Conservation (phyloP, 1,140 invertebrate species). For the Episyrphus balteatus region DNA sequence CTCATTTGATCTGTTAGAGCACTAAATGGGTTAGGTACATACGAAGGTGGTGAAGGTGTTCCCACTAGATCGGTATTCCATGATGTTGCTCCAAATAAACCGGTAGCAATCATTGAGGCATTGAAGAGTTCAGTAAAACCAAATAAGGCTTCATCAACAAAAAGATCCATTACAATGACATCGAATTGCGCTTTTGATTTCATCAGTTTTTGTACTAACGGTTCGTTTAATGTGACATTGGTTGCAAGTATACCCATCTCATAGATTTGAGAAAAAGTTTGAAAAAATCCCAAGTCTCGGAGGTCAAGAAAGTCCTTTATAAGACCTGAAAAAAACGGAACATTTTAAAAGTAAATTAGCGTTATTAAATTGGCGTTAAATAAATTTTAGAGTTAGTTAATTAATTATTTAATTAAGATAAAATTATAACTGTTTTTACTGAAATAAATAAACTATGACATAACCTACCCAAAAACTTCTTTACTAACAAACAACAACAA, state of each 20-base stretch:
- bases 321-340: too few species aligned
- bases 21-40: slow-evolving; percentile 28
- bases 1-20: slow-evolving; percentile 33
- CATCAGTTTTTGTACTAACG: slow-evolving; percentile 14
- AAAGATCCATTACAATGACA: slow-evolving; percentile 24
- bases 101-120: slow-evolving; percentile 20
- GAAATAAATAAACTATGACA: too few species aligned
- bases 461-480: too few species aligned
- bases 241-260: slow-evolving; percentile 15
- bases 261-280: slow-evolving; percentile 12
- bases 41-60: slow-evolving; percentile 32
- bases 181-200: slow-evolving; percentile 21
- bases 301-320: too few species aligned
- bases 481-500: too few species aligned
- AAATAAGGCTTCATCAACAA: slow-evolving; percentile 24
- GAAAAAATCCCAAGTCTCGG: slow-evolving; percentile 10
- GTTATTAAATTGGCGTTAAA: too few species aligned
- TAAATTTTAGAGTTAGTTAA: too few species aligned
- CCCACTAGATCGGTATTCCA: slow-evolving; percentile 30
- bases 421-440: too few species aligned
- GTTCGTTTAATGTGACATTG: slow-evolving; percentile 10
- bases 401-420: too few species aligned
- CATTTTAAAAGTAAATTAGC: too few species aligned
- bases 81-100: slow-evolving; percentile 20
- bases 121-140: slow-evolving; percentile 25